A percentile compares a stretch with the other conserved stretches of the same genome.
Conservation (phyloP, 2,113 vertebrate species). For the Phrynosoma blainvillii region DNA sequence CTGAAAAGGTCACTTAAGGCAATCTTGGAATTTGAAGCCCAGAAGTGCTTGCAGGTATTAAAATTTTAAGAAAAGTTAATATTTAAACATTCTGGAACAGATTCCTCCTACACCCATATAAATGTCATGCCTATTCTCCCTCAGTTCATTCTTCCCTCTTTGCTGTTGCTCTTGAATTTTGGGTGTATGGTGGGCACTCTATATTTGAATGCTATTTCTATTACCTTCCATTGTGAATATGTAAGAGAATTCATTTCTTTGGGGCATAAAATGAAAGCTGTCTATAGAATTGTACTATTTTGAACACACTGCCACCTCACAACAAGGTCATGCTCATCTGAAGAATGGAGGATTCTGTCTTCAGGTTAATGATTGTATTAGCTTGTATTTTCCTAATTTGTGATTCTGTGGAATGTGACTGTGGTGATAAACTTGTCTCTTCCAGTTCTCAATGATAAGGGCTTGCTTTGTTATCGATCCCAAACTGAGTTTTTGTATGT, state of each 20-base stretch:
- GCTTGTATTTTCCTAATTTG: background rate
- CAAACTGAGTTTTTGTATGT: background rate
- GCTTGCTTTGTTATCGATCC: background rate
- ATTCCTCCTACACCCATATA: background rate
- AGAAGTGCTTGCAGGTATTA: constrained; percentile 9
- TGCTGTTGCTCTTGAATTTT: background rate
- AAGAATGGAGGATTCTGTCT: background rate
- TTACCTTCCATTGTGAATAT: background rate
- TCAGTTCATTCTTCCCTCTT: background rate
- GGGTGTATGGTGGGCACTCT: background rate
- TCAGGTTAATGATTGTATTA: background rate
- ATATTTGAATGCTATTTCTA: background rate
- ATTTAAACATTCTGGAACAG: constrained; percentile 18
- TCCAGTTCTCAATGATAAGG: background rate
- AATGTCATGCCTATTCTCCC: background rate
- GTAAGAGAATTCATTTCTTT: background rate
- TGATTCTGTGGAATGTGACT: background rate
- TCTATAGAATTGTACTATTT: background rate
- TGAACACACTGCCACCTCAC: background rate
- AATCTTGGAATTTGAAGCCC: constrained; percentile 13
- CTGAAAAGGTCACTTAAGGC: constrained; percentile 27
- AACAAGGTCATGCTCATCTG: background rate
- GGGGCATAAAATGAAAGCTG: background rate
- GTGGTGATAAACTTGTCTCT: background rate
- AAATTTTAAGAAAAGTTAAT: constrained; percentile 23